Conservation (phyloP, 2,113 vertebrate species). For the Petrocephalus zakoni region DNA sequence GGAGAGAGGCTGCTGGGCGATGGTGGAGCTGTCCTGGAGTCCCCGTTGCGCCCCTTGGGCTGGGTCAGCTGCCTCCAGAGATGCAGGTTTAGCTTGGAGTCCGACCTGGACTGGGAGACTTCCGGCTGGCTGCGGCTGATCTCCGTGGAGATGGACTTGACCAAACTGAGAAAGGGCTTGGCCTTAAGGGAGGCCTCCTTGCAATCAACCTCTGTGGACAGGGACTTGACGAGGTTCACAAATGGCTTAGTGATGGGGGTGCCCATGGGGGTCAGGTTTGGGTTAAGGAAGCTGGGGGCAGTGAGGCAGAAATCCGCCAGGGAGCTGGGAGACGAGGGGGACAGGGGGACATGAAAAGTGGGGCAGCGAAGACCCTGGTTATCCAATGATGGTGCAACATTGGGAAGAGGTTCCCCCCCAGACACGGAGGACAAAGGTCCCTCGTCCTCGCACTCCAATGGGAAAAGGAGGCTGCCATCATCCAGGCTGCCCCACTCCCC, state of each 20-base stretch:
- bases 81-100: slow-evolving; percentile 73
- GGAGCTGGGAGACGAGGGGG: slow-evolving; percentile 57
- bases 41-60: slow-evolving; percentile 54
- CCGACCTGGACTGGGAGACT: slow-evolving; percentile 70
- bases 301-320: slow-evolving; percentile 50
- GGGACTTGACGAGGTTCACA: slow-evolving; percentile 66
- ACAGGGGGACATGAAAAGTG: slow-evolving; percentile 46
- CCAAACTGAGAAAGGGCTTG: slow-evolving; percentile 65
- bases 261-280: slow-evolving; percentile 31
- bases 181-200: slow-evolving; percentile 62
- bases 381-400: slow-evolving; percentile 19
- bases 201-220: slow-evolving; percentile 66
- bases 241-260: slow-evolving; percentile 53
- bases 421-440: slow-evolving; percentile 40
- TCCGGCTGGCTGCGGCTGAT: slow-evolving; percentile 64
- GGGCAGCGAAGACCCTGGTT: slow-evolving; percentile 39
- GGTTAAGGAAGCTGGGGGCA: slow-evolving; percentile 49
- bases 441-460: slow-evolving; percentile 52
- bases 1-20: slow-evolving; percentile 67
- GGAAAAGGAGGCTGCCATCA: slow-evolving; percentile 57
- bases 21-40: slow-evolving; percentile 71
- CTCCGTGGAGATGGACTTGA: slow-evolving; percentile 76
- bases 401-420: slow-evolving; percentile 41
- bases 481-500: slow-evolving; percentile 57
- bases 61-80: slow-evolving; percentile 71